Evolutionary conservation across 2,113 vertebrate genomes (phyloP), one percentile per base, ranked within the genome.

Genomic region (Chlorodrepanis virens): DNA sequence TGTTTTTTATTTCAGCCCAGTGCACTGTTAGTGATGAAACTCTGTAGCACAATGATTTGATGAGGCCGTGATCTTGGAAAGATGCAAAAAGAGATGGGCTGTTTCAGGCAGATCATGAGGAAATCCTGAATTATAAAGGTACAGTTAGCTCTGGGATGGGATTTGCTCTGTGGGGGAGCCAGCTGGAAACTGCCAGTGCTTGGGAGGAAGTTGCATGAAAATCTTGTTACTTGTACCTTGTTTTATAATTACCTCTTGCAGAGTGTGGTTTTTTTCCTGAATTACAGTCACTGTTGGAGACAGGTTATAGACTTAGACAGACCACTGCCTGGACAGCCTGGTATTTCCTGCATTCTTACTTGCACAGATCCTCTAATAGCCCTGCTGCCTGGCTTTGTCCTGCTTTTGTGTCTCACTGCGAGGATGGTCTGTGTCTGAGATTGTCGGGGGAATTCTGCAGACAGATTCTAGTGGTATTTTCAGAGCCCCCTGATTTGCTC

Each of bases 201-300:
- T 40, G 45, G 37, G 53, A 92, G 93, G 88, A 93, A 94, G 72
- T 64, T 74, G 72, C 60, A 77, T 71, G 86, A 81, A 93, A 94
- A 90, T 96, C 88, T 71, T 77, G 72, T 92, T 96, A 90, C 71
- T 89, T 78, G 79, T 87, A 81, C 76, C 86, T 90, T 92, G 87
- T 96, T 94, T 72, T 47, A 49, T 90, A 96, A 95, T 83, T 89
- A 71, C 83, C 52, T 94, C 92, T 88, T 78, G 72, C 86, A 87
- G 92, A 75, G 83, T 83, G 71, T 56, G 61, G 35, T 0, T 13
- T 68, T 82, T 83, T 65, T 65, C 14, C 81, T 74, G 72, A 92
- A 92, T 95, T 96, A 63, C 35, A 81, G 69, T 92, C 92, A 11
- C 93, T 93, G 93, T 45, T 92, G 86, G 76, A 90, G 90, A 63